A percentile compares a stretch with the other conserved stretches of the same genome.
Conservation (phyloP, 2,113 vertebrate species). For the Pachycephala philippinensis region DNA sequence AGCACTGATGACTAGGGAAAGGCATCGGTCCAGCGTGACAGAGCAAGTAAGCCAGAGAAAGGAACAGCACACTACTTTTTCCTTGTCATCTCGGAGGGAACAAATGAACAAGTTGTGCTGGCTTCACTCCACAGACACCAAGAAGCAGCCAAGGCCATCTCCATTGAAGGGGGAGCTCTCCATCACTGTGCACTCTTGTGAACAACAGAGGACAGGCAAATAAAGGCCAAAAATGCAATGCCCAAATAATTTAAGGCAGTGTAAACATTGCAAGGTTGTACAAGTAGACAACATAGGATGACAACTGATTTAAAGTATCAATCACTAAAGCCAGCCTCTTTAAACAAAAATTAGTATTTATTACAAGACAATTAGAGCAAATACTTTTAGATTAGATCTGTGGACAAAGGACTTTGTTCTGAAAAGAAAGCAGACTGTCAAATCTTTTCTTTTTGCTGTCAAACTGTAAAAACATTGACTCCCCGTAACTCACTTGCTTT, state of each 20-base stretch:
- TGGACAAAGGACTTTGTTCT: background rate
- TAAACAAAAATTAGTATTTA: background rate
- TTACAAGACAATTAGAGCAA: background rate
- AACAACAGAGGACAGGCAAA: background rate
- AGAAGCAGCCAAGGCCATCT: background rate
- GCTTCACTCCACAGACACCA: background rate
- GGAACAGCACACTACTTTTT: background rate
- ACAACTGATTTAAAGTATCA: background rate
- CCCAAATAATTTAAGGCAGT: background rate
- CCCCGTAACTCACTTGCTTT: background rate
- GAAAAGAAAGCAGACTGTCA: background rate
- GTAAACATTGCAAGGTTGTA: background rate
- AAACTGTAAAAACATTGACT: background rate
- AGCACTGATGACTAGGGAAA: background rate
- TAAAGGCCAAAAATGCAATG: background rate
- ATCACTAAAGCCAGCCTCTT: background rate
- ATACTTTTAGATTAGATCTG: background rate
- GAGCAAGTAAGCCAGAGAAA: background rate
- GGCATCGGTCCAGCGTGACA: fast-evolving
- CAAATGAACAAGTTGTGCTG: background rate
- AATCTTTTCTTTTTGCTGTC: background rate
- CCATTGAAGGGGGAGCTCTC: background rate
- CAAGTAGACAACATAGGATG: background rate
- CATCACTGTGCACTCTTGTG: background rate
- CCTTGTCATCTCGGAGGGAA: background rate